These are phyloP conservation scores for Amiota minor DNA, from an alignment of 2,888 invertebrate species.

Conservation along the genomic window DNA sequence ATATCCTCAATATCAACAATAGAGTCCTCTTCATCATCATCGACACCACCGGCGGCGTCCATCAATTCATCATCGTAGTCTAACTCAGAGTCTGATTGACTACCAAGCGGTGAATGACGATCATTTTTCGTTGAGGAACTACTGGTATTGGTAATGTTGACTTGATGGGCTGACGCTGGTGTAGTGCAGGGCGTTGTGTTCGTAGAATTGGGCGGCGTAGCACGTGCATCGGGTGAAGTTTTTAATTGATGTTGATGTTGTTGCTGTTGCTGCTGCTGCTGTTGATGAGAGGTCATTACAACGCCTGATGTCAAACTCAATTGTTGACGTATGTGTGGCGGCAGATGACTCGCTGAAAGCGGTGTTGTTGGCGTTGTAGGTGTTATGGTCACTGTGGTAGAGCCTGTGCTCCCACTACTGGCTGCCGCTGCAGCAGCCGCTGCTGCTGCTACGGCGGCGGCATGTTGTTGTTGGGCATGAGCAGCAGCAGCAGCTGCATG, in stretches of 20 bases:
- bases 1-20: slow-evolving; percentile 88
- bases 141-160: slow-evolving; percentile 64
- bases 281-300: slow-evolving; percentile 33
- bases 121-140: slow-evolving; percentile 66
- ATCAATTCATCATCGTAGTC: slow-evolving; percentile 71
- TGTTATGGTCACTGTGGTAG: slow-evolving; percentile 33
- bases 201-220: slow-evolving; percentile 64
- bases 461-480: slow-evolving; percentile 67
- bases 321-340: slow-evolving; percentile 50
- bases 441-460: slow-evolving; percentile 56
- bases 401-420: slow-evolving; percentile 42
- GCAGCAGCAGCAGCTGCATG: slow-evolving; percentile 64
- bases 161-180: slow-evolving; percentile 45
- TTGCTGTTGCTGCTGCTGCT: slow-evolving; percentile 70
- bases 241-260: slow-evolving; percentile 44
- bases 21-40: slow-evolving; percentile 75
- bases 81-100: slow-evolving; percentile 72
- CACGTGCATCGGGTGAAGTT: slow-evolving; percentile 53
- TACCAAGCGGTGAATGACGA: slow-evolving; percentile 73
- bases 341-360: slow-evolving; percentile 29
- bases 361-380: neutral
- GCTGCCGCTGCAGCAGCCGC: slow-evolving; percentile 48
- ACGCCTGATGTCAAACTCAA: slow-evolving; percentile 47
- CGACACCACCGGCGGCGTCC: slow-evolving; percentile 69
- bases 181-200: slow-evolving; percentile 61